These are phyloP conservation scores for Therioaphis trifolii DNA, from an alignment of 2,888 invertebrate species.

Conservation along the genomic window DNA sequence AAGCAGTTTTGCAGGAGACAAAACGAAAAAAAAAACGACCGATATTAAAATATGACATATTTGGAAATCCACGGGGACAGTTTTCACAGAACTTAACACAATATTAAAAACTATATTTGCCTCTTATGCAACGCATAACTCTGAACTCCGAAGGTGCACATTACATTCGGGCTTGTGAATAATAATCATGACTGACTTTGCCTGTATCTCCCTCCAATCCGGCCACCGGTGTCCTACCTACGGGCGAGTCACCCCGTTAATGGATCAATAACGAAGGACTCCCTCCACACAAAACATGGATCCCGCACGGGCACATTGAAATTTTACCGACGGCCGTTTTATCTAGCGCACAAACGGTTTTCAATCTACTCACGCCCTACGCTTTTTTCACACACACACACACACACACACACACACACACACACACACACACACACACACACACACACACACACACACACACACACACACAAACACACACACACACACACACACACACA, in stretches of 20 bases:
- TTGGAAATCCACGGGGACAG: too few relatives aligned
- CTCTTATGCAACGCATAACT: neutral
- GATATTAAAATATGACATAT: too few relatives aligned
- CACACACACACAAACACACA: too few relatives aligned
- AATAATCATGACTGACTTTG: constrained; percentile 37
- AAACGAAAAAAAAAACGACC: too few relatives aligned
- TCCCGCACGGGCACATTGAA: constrained; percentile 14
- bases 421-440: neutral
- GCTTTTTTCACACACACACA: neutral
- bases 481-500: too few relatives aligned
- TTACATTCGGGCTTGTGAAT: neutral
- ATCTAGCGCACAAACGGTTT: constrained; percentile 37
- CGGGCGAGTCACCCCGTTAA: constrained; percentile 18
- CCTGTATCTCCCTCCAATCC: neutral
- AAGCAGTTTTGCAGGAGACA: too few relatives aligned
- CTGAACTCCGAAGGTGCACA: constrained; percentile 31
- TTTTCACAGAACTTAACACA: neutral
- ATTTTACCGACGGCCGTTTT: constrained; percentile 35
- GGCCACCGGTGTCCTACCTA: neutral
- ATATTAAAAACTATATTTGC: neutral
- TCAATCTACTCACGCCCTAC: constrained; percentile 12
- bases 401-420: neutral
- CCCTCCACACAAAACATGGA: constrained; percentile 19
- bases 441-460: too few relatives aligned
- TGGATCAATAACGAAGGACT: constrained; percentile 53